A percentile compares a stretch with the other conserved stretches of the same genome.
Evolutionary conservation across 2,888 invertebrate species (phyloP).

Genomic region (Augiades crinisus): DNA sequence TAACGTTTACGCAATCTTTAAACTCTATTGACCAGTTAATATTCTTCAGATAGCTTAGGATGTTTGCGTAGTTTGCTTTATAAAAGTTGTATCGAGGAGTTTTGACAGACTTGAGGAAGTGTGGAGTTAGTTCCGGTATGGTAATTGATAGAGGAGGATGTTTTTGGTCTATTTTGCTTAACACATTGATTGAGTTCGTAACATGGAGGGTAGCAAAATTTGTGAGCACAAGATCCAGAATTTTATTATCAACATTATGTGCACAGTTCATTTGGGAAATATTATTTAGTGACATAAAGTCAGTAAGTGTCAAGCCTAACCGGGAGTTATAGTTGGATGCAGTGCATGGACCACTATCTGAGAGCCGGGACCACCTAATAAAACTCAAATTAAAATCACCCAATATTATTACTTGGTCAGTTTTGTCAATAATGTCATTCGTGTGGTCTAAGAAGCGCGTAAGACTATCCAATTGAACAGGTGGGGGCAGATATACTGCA

Average conservation of each 20-base stretch:
- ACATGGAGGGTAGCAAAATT: slow-evolving; percentile 12
- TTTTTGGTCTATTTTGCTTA: slow-evolving; percentile 27
- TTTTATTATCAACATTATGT: slow-evolving; percentile 20
- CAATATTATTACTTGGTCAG: slow-evolving; percentile 27
- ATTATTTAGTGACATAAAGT: slow-evolving; percentile 28
- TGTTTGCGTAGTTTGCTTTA: slow-evolving; percentile 28
- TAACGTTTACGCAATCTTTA: neutral
- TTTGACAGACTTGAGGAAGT: neutral
- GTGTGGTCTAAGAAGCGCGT: slow-evolving; percentile 16
- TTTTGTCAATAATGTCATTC: slow-evolving; percentile 9
- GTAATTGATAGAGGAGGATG: slow-evolving; percentile 28
- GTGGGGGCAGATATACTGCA: slow-evolving; percentile 28
- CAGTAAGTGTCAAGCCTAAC: slow-evolving; percentile 27
- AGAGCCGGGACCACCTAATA: slow-evolving; percentile 22
- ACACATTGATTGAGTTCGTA: neutral
- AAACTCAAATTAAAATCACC: slow-evolving; percentile 31
- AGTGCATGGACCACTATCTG: slow-evolving; percentile 2
- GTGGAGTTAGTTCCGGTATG: neutral
- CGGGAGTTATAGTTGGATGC: slow-evolving; percentile 18
- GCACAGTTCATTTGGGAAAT: slow-evolving; percentile 28
- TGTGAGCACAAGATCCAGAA: slow-evolving; percentile 28
- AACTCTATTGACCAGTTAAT: neutral
- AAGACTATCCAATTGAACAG: slow-evolving; percentile 16
- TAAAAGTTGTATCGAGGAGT: slow-evolving; percentile 22
- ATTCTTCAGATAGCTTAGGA: slow-evolving; percentile 9